Evolutionary conservation across 2,113 vertebrate species (phyloP), one percentile per base, ranked within the genome.

Genomic region (Tetrax tetrax): DNA sequence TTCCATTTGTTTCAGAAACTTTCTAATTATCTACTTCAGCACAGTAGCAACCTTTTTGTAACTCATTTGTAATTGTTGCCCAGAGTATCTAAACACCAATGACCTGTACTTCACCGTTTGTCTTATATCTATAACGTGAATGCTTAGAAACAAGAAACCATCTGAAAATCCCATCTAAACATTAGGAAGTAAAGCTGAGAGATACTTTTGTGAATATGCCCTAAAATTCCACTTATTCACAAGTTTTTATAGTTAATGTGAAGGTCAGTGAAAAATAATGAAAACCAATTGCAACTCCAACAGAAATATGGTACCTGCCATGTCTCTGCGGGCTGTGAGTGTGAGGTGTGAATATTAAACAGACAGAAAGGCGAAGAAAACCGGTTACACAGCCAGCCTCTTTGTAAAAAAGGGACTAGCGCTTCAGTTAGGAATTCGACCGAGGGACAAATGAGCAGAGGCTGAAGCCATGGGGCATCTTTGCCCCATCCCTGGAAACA

Each of bases 391-490:
- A 43, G 80, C 21, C 23, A 37, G 14, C 6, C 8, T 54, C n/a
- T 0, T 19, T 63, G 53, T 22, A 50, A 54, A 25, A 29, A 17
- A 48, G 27, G 13, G 38, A 85, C 17, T 28, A 43, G 45, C 0
- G 1, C 50, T 70, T 43, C 14, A 10, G 27, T 19, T 37, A 29
- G 57, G 57, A 45, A 27, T 38, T 35, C 47, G 35, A 45, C 21
- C 0, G 8, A 60, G 57, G 45, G 69, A 21, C 0, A 0, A 45
- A 57, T 13, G 27, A 70, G 48, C n/a, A n/a, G 63, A 45, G 11
- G 25, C n/a, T 10, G 38, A 79, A 66, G 53, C 25, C 31, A 7
- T 3, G 6, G 31, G 18, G 33, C 53, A 19, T 23, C 24, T 12
- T 33, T 28, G 14, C 41, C 41, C 41, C 41, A 43, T 43, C 41